Conservation (phyloP, 2,888 invertebrate species). For the Drosophila pseudotalamancana region DNA sequence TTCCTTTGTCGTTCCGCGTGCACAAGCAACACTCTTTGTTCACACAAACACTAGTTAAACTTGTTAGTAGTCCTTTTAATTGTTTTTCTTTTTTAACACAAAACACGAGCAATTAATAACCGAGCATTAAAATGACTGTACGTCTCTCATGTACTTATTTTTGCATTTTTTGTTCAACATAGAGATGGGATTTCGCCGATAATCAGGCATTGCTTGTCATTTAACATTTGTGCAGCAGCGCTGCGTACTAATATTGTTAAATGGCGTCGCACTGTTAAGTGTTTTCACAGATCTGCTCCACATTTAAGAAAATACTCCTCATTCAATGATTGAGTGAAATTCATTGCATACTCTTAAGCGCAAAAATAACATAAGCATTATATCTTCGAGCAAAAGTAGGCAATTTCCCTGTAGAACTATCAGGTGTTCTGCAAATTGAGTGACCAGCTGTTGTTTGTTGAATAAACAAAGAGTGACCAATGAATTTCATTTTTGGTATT, state of each 20-base stretch:
- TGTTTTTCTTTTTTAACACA: slow-evolving; percentile 36
- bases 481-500: background rate
- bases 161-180: slow-evolving; percentile 45
- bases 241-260: background rate
- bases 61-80: slow-evolving; percentile 3
- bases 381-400: slow-evolving; percentile 2
- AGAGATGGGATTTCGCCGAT: slow-evolving; percentile 30
- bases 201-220: background rate
- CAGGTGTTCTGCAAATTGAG: slow-evolving; percentile 31
- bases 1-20: slow-evolving; percentile 10
- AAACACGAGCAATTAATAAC: slow-evolving; percentile 50
- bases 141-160: slow-evolving; percentile 49
- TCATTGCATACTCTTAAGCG: slow-evolving; percentile 3
- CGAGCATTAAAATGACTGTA: slow-evolving; percentile 53
- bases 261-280: background rate
- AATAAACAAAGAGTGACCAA: slow-evolving; percentile 14
- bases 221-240: slow-evolving; percentile 1
- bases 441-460: slow-evolving; percentile 12
- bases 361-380: background rate
- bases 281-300: slow-evolving; percentile 7
- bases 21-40: slow-evolving; percentile 21
- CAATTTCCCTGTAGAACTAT: background rate
- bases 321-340: background rate
- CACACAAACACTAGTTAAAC: slow-evolving; percentile 26
- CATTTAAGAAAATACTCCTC: slow-evolving; percentile 24